Evolutionary conservation across 2,797 vertebrate species (phyloP).

Genomic region (Pempheris klunzingeri): DNA sequence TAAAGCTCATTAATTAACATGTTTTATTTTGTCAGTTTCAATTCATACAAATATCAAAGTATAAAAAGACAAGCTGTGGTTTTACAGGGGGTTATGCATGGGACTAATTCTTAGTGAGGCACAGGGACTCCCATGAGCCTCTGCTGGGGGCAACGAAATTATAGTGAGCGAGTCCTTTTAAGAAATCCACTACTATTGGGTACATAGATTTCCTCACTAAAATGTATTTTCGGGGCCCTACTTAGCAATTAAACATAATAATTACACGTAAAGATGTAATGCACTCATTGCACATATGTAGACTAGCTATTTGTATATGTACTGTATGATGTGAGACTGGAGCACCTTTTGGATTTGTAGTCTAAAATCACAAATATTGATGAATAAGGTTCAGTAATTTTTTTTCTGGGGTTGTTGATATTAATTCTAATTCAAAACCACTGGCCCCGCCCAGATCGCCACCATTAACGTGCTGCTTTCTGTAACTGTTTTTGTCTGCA

Average conservation of each 20-base stretch:
- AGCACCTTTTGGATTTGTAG: not conserved
- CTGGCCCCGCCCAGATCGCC: not conserved
- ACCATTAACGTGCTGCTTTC: not conserved
- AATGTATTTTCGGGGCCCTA: not conserved
- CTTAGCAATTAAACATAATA: not conserved
- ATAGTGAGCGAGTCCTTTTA: not conserved
- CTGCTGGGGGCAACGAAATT: not conserved
- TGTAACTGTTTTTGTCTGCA: constrained; percentile 69
- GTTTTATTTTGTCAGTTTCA: not conserved
- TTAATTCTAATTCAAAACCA: not conserved
- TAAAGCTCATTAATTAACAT: not conserved
- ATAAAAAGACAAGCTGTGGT: not conserved
- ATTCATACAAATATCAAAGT: not conserved
- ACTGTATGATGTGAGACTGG: not conserved
- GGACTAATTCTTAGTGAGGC: not conserved
- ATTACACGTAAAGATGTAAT: not conserved
- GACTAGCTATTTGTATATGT: not conserved
- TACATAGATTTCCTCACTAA: not conserved
- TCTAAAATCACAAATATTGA: not conserved
- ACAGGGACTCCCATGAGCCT: not conserved
- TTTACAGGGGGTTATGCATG: not conserved
- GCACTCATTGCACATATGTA: not conserved
- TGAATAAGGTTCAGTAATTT: not conserved
- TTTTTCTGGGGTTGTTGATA: not conserved
- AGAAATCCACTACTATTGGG: not conserved